Evolutionary conservation across 2,113 vertebrate species (phyloP).

Genomic region (Bubalus kerabau): DNA sequence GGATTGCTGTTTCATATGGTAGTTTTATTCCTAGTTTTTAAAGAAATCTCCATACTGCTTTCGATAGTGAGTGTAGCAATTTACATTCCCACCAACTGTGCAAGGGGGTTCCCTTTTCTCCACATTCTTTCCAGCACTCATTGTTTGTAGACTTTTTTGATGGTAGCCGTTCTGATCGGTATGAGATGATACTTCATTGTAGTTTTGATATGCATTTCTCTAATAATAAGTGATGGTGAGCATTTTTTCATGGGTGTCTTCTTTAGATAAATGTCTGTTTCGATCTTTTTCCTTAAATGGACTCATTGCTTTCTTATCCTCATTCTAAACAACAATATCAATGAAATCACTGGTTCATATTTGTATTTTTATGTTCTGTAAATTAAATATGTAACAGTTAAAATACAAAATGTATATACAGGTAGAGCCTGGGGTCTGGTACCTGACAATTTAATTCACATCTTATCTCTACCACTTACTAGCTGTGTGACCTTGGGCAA

Average conservation of each 20-base stretch:
- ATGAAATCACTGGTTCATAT: not conserved
- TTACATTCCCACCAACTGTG: not conserved
- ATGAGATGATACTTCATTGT: not conserved
- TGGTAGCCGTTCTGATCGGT: not conserved
- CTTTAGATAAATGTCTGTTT: not conserved
- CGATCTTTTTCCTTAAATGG: not conserved
- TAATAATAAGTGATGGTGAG: not conserved
- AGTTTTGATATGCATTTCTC: not conserved
- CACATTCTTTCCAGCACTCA: not conserved
- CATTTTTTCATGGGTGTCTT: not conserved
- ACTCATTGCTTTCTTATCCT: not conserved
- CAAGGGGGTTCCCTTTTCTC: not conserved
- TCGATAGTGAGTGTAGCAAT: not conserved
- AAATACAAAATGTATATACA: not conserved
- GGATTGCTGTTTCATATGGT: not conserved
- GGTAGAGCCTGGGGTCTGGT: not conserved
- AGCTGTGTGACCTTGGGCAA: not conserved
- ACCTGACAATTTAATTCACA: not conserved
- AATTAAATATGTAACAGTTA: not conserved
- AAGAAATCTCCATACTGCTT: not conserved
- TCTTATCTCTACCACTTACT: not conserved
- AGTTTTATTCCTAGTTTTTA: not conserved
- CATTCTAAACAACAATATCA: not conserved
- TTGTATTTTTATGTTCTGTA: not conserved
- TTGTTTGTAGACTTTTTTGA: not conserved